Conservation (phyloP, 2,888 invertebrate genomes). For the Dasypolia templi region DNA sequence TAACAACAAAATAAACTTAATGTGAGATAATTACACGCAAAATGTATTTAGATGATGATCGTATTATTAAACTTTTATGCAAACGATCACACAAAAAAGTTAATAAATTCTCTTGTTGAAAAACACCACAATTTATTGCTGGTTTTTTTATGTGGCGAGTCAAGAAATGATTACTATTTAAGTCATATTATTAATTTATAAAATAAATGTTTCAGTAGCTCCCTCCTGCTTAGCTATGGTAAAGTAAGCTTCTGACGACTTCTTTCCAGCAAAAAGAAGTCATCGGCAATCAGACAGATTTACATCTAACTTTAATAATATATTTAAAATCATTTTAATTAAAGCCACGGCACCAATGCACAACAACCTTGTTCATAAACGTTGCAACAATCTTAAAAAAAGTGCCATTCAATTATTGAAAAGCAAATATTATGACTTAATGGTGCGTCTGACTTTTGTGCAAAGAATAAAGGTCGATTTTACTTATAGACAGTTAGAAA, state of each 20-base stretch:
- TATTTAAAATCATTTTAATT: neutral
- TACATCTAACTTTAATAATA: neutral
- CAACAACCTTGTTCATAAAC: neutral
- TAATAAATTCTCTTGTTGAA: slow-evolving; percentile 25
- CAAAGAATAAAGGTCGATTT: slow-evolving; percentile 2
- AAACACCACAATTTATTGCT: slow-evolving; percentile 10
- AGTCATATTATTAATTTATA: neutral
- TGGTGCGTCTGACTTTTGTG: neutral
- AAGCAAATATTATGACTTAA: slow-evolving; percentile 9
- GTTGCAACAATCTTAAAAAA: slow-evolving; percentile 15
- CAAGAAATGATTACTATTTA: neutral
- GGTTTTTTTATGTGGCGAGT: slow-evolving; percentile 8
- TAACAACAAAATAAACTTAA: slow-evolving; percentile 10
- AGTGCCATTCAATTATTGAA: neutral
- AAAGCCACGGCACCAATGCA: neutral
- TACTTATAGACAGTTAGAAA: neutral
- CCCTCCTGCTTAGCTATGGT: too few relatives aligned
- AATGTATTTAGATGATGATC: slow-evolving; percentile 17
- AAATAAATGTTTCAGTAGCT: neutral
- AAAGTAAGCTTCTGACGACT: neutral
- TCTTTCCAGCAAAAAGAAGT: neutral
- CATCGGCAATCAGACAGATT: neutral
- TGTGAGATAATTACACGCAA: slow-evolving; percentile 23
- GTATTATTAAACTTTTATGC: slow-evolving; percentile 39
- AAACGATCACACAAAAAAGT: slow-evolving; percentile 30